A percentile compares a stretch with the other conserved stretches of the same genome.
phyloP scores from a whole-genome alignment of 1,140 invertebrate species.

The Telenomus remus region DNA sequence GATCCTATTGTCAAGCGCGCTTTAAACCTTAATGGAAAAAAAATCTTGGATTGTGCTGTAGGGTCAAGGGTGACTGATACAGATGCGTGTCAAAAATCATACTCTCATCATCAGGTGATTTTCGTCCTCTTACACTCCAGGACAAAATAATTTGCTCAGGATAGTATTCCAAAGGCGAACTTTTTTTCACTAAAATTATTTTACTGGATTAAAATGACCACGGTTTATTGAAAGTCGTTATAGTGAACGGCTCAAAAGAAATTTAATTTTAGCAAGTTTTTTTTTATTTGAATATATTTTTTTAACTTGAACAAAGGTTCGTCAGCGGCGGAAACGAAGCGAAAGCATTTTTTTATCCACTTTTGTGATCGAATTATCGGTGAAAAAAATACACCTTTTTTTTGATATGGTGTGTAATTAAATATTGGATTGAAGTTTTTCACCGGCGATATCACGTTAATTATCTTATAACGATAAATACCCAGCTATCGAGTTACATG shows the following conservation, averaged over 20 bases:
- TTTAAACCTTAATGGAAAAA: slow-evolving; percentile 39
- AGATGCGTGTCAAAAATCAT: slow-evolving; percentile 1
- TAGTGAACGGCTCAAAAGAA: no score
- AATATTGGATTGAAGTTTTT: no score
- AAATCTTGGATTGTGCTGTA: slow-evolving; percentile 29
- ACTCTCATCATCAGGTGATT: slow-evolving; percentile 6
- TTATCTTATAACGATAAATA: slow-evolving; percentile 10
- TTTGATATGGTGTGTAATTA: neutral
- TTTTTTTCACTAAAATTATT: neutral
- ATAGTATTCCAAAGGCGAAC: no score
- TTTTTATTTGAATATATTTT: no score
- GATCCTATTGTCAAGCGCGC: slow-evolving; percentile 42
- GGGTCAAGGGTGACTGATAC: slow-evolving; percentile 33
- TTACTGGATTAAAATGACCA: no score
- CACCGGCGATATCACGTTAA: slow-evolving; percentile 3
- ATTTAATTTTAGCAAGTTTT: no score
- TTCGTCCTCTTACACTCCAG: neutral
- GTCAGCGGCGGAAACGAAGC: no score
- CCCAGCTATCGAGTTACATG: neutral
- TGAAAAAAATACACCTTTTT: neutral
- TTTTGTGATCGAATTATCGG: no score
- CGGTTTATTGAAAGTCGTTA: no score
- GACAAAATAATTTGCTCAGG: slow-evolving; percentile 8
- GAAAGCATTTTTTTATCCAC: no score
- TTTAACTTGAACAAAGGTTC: no score